A percentile compares a stretch with the other conserved stretches of the same genome.
These are phyloP conservation scores for Columba janthina DNA, from an alignment of 2,113 vertebrate species.

Conservation along the genomic window DNA sequence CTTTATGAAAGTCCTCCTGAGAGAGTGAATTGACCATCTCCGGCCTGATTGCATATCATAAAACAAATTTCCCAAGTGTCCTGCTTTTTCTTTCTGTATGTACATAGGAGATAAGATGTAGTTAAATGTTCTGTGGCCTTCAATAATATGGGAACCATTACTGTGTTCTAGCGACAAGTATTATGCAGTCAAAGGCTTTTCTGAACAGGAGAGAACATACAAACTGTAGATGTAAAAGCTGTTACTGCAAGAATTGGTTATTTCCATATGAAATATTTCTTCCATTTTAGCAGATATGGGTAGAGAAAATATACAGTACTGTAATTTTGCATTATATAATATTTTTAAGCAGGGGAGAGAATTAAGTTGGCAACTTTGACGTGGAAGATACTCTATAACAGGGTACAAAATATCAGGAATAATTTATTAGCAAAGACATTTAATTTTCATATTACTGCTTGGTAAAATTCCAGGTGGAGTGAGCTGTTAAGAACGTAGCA, in stretches of 20 bases:
- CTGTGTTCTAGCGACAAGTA: conserved; percentile 52
- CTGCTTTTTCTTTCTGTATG: conserved; percentile 51
- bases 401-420: conserved; percentile 70
- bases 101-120: conserved; percentile 40
- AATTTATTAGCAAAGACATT: conserved; percentile 57
- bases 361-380: conserved; percentile 23
- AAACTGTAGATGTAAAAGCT: conserved; percentile 10
- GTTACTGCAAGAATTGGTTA: conserved; percentile 37
- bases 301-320: conserved; percentile 56
- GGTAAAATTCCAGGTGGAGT: conserved; percentile 30
- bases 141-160: conserved; percentile 52
- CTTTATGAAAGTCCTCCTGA: not conserved
- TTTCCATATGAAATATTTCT: conserved; percentile 45
- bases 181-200: conserved; percentile 51
- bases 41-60: conserved; percentile 17
- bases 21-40: conserved; percentile 24
- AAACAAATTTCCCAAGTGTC: conserved; percentile 70
- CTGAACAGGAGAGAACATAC: conserved; percentile 14
- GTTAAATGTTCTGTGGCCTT: conserved; percentile 78
- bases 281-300: conserved; percentile 59
- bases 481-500: conserved; percentile 41
- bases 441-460: conserved; percentile 1
- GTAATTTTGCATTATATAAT: conserved; percentile 51
- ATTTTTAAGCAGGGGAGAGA: conserved; percentile 57
- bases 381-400: conserved; percentile 52